Conservation (phyloP, 2,888 invertebrate genomes). For the Callyntrura sp. region DNA sequence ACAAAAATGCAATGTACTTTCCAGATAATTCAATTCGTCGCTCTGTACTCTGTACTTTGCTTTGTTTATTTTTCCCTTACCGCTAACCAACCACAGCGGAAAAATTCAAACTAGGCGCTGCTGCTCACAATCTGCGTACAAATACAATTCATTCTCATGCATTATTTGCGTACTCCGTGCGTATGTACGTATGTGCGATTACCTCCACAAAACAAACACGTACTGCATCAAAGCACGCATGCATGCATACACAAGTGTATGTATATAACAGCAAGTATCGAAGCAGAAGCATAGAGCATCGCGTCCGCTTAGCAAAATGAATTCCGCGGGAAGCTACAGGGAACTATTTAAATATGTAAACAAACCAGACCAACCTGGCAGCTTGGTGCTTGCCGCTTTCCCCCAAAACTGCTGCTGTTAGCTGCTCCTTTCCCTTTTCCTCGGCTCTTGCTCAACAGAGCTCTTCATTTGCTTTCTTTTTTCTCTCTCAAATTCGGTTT, state of each 20-base stretch:
- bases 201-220: slow-evolving; percentile 12
- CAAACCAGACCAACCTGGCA: neutral
- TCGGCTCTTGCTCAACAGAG: neutral
- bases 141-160: neutral
- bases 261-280: no score
- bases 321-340: slow-evolving; percentile 7
- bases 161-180: neutral
- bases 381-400: neutral
- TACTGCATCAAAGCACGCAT: slow-evolving; percentile 25
- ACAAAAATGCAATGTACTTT: neutral
- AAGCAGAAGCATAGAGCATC: neutral
- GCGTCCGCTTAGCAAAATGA: neutral
- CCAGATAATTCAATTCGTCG: neutral
- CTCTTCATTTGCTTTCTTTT: neutral
- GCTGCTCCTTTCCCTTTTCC: neutral
- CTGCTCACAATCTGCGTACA: slow-evolving; percentile 23
- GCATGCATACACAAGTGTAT: neutral
- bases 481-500: neutral
- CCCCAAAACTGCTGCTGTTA: neutral
- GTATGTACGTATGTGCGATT: neutral
- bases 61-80: neutral
- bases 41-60: neutral
- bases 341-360: slow-evolving; percentile 48
- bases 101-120: neutral
- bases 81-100: neutral